Evolutionary conservation across 2,113 vertebrate species (phyloP).

Genomic region (Geothlypis trichas): DNA sequence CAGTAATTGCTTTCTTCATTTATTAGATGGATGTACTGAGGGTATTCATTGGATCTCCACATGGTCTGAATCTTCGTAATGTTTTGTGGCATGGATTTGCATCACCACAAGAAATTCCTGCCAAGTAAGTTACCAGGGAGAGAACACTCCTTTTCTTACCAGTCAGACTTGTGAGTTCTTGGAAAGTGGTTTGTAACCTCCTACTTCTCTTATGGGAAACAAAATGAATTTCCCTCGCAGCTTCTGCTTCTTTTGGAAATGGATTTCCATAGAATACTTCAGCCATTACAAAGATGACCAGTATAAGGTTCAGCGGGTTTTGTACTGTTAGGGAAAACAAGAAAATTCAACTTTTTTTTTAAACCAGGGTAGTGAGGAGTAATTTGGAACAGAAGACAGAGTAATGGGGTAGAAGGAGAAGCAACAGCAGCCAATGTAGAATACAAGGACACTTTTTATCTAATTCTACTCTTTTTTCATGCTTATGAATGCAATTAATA

Average conservation of each 20-base stretch:
- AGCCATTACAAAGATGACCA: neutral
- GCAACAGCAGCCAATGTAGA: neutral
- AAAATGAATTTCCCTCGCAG: neutral
- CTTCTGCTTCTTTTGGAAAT: neutral
- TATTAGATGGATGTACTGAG: slow-evolving; percentile 75
- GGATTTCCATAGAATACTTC: neutral
- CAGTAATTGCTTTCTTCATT: neutral
- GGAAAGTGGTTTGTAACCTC: neutral
- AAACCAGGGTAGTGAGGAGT: neutral
- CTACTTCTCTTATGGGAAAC: neutral
- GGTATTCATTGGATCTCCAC: slow-evolving; percentile 76
- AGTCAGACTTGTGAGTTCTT: neutral
- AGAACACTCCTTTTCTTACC: neutral
- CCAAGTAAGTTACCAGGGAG: slow-evolving; percentile 65
- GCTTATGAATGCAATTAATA: neutral
- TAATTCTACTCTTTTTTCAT: neutral
- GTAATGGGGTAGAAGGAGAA: neutral
- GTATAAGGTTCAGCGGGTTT: neutral
- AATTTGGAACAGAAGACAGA: neutral
- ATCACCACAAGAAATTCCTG: slow-evolving; percentile 74
- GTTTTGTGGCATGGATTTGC: slow-evolving; percentile 82
- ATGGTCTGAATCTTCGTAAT: slow-evolving; percentile 81
- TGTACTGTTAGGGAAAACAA: neutral
- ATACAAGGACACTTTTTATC: neutral
- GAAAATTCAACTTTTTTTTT: neutral